Evolutionary conservation across 2,113 vertebrate genomes (phyloP).

Genomic region (Cyphomyrus discorhynchus): DNA sequence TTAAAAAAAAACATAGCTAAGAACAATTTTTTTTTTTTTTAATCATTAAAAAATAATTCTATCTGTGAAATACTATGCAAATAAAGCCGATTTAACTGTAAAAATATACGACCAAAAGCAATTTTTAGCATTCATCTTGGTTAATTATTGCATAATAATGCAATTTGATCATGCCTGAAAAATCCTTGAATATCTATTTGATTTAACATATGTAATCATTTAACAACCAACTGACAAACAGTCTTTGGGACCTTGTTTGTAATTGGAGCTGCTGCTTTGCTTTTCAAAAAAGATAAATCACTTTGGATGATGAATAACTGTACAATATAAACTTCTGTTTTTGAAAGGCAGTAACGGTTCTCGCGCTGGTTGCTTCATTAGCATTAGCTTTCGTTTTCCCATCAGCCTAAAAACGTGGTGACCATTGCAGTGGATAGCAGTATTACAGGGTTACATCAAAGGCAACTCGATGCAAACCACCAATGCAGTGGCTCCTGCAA

Average conservation of each 20-base stretch:
- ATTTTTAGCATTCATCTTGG: background rate
- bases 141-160: background rate
- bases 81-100: background rate
- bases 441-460: slow-evolving; percentile 32
- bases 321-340: background rate
- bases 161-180: background rate
- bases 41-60: background rate
- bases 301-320: background rate
- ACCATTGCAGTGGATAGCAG: slow-evolving; percentile 22
- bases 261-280: background rate
- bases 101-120: background rate
- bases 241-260: background rate
- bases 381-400: background rate
- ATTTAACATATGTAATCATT: background rate
- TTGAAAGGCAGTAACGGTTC: background rate
- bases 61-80: background rate
- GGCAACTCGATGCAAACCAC: slow-evolving; percentile 26
- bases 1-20: background rate
- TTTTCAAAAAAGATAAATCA: background rate
- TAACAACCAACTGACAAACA: background rate
- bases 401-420: background rate
- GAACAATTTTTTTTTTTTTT: background rate
- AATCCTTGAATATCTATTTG: background rate
- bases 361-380: background rate
- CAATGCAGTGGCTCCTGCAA: slow-evolving; percentile 32